A percentile compares a stretch with the other conserved stretches of the same genome.
Conservation (phyloP, 37 sponge, comb jelly and placozoan species). For the Agelas oroides region DNA sequence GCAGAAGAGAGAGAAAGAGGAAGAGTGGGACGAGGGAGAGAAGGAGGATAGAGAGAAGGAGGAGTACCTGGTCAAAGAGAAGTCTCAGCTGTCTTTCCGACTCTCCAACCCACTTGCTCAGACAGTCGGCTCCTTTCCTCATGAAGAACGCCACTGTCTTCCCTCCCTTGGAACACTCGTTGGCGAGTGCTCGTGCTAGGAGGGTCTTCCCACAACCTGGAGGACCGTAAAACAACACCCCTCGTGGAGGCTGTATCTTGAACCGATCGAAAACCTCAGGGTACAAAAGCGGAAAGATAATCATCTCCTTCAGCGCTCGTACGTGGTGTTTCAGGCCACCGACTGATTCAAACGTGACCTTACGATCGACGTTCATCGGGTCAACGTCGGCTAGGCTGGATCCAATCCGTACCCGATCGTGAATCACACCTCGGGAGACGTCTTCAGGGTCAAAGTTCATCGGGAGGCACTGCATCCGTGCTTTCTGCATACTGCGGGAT, state of each 20-base stretch:
- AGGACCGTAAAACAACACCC: slow-evolving; percentile 92
- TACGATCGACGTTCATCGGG: slow-evolving; percentile 89
- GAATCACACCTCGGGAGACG: slow-evolving; percentile 28
- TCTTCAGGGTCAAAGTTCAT: slow-evolving; percentile 88
- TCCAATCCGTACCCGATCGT: slow-evolving; percentile 78
- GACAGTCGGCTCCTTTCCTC: slow-evolving; percentile 98
- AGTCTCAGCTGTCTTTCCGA: slow-evolving; percentile 94
- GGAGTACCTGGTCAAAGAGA: slow-evolving; percentile 91
- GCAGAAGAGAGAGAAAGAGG: too few relatives aligned
- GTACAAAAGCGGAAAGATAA: slow-evolving; percentile 94
- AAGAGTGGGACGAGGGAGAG: too few relatives aligned
- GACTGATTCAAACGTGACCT: slow-evolving; percentile 80
- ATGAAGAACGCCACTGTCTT: slow-evolving; percentile 96
- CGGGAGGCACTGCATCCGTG: slow-evolving; percentile 83
- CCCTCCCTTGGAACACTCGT: slow-evolving; percentile 91
- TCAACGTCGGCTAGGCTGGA: slow-evolving; percentile 93
- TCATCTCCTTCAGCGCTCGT: slow-evolving; percentile 92
- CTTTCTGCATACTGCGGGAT: slow-evolving; percentile 81
- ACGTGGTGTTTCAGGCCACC: slow-evolving; percentile 90
- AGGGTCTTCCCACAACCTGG: slow-evolving; percentile 98
- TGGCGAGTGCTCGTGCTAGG: slow-evolving; percentile 93
- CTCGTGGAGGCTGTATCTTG: slow-evolving; percentile 83
- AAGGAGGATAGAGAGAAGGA: too few relatives aligned
- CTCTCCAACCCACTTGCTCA: slow-evolving; percentile 99
- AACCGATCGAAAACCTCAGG: slow-evolving; percentile 93